Conservation (phyloP, 1,140 invertebrate genomes). For the Heterodera carotae region DNA sequence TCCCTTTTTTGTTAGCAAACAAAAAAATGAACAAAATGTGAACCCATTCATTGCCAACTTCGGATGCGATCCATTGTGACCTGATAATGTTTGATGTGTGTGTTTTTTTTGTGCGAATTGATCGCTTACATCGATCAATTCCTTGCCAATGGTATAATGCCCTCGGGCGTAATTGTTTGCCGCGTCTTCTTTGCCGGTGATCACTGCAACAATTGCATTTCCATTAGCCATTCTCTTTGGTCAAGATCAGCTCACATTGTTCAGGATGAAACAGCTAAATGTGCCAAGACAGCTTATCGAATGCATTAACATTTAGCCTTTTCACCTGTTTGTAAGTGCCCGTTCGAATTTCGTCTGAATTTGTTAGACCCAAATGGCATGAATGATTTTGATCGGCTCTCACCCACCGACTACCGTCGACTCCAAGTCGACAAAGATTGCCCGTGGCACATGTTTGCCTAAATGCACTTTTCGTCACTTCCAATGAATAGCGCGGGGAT, state of each 20-base stretch:
- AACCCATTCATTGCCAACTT: conserved; percentile 1
- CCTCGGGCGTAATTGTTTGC: conserved; percentile 72
- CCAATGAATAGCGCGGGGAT: not conserved
- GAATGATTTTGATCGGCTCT: not conserved
- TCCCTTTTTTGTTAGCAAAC: too few species aligned
- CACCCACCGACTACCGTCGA: conserved; percentile 79
- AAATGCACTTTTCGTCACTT: not conserved
- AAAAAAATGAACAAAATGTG: not conserved
- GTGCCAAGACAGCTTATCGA: too few species aligned
- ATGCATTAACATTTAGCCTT: not conserved
- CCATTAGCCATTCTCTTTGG: not conserved
- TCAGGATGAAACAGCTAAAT: conserved; percentile 63
- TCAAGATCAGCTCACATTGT: conserved; percentile 43
- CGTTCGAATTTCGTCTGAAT: conserved; percentile 72
- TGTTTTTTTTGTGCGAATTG: not conserved
- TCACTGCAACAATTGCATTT: conserved; percentile 9
- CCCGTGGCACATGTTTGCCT: conserved; percentile 78
- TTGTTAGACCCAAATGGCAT: not conserved
- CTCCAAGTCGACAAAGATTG: conserved; percentile 81
- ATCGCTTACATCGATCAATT: conserved; percentile 67
- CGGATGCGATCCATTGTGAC: conserved; percentile 65
- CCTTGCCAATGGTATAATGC: conserved; percentile 87
- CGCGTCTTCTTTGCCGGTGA: conserved; percentile 59
- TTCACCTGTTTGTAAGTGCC: conserved; percentile 70
- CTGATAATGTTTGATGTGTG: not conserved